Evolutionary conservation across 1,140 invertebrate genomes (phyloP).

Genomic region (Chrysomallon squamiferum): DNA sequence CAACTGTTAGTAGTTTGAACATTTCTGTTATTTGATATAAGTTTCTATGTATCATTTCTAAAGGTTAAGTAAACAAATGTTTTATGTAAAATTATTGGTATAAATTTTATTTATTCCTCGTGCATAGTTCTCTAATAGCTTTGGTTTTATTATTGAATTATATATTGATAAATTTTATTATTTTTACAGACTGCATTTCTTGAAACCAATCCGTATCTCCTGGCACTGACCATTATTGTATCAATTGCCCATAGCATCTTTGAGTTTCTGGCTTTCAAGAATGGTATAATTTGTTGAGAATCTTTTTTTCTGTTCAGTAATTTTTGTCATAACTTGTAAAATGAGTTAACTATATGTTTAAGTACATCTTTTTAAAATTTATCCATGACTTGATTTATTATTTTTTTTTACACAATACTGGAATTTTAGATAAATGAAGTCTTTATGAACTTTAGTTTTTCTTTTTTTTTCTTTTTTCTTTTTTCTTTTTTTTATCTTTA

Average conservation of each 20-base stretch:
- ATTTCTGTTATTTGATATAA: too few relatives aligned
- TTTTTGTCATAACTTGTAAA: neutral
- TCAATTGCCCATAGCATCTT: slow-evolving; percentile 97
- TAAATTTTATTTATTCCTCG: too few relatives aligned
- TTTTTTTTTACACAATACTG: neutral
- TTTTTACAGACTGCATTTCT: slow-evolving; percentile 80
- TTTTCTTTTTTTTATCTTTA: too few relatives aligned
- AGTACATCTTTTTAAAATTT: neutral
- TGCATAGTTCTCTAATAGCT: too few relatives aligned
- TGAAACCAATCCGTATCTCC: slow-evolving; percentile 95
- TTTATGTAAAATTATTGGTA: too few relatives aligned
- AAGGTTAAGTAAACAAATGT: too few relatives aligned
- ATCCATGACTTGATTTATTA: neutral
- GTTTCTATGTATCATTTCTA: too few relatives aligned
- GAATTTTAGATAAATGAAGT: too few relatives aligned
- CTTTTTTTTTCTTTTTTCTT: too few relatives aligned
- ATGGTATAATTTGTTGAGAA: slow-evolving; percentile 78
- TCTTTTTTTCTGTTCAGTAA: neutral
- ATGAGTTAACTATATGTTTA: neutral
- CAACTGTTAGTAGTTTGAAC: too few relatives aligned
- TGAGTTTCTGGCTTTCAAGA: slow-evolving; percentile 99
- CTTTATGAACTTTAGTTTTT: too few relatives aligned
- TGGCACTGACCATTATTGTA: slow-evolving; percentile 89
- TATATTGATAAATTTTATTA: neutral
- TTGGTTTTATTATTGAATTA: too few relatives aligned